Evolutionary conservation across 1,140 invertebrate species (phyloP).

Genomic region (Maniola jurtina): DNA sequence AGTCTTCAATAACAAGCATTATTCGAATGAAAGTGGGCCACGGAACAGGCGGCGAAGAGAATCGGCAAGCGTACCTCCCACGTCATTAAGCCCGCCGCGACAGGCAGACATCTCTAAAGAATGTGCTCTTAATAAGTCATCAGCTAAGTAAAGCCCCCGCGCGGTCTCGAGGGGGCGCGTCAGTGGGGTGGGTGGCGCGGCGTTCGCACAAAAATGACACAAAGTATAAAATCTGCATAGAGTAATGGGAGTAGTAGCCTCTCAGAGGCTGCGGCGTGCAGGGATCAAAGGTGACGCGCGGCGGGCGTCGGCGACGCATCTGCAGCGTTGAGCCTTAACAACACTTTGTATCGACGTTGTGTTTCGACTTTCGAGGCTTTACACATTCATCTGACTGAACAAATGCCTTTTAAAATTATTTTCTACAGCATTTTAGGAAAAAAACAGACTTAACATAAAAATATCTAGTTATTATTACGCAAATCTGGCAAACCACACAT

Average conservation of each 20-base stretch:
- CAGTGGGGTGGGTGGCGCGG: constrained; percentile 33
- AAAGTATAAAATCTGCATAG: constrained; percentile 75
- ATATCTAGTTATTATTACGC: too few species aligned
- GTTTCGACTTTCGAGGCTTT: background rate
- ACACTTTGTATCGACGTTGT: constrained; percentile 29
- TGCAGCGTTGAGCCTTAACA: constrained; percentile 31
- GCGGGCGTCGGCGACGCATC: constrained; percentile 35
- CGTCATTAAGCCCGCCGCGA: constrained; percentile 68
- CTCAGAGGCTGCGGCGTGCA: constrained; percentile 57
- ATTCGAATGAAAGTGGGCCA: constrained; percentile 43
- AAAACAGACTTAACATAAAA: too few species aligned
- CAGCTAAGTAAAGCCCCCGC: constrained; percentile 72
- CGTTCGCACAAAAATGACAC: constrained; percentile 69
- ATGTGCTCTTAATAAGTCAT: constrained; percentile 78
- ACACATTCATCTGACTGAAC: background rate
- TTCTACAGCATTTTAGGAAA: too few species aligned
- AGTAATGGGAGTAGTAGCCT: constrained; percentile 65
- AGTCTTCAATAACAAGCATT: constrained; percentile 36
- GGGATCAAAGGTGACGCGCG: constrained; percentile 59
- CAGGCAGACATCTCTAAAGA: constrained; percentile 75
- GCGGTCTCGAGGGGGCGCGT: constrained; percentile 31
- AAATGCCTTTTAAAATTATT: too few species aligned
- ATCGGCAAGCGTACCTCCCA: constrained; percentile 51
- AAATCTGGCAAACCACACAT: too few species aligned
- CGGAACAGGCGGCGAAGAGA: constrained; percentile 39